phyloP scores from a whole-genome alignment of 2,797 vertebrate genomes.

The Hippopotamyrus pictus region DNA sequence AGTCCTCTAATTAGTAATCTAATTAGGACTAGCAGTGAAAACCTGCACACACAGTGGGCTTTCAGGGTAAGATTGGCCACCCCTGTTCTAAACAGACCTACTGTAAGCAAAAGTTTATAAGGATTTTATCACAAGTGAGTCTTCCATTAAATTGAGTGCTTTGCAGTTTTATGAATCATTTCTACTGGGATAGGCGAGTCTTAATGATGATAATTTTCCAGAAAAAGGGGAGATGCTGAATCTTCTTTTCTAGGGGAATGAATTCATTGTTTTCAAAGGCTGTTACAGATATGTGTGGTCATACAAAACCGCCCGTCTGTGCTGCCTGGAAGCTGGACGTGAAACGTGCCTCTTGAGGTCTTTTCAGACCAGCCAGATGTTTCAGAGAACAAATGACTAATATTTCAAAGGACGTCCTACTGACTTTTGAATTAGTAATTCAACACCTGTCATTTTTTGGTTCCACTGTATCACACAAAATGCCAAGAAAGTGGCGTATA shows the following conservation, averaged over 20 bases:
- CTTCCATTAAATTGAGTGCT: background rate
- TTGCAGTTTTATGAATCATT: background rate
- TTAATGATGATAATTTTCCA: background rate
- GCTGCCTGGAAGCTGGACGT: background rate
- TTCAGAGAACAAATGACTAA: background rate
- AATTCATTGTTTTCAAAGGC: background rate
- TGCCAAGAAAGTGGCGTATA: background rate
- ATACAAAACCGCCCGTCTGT: background rate
- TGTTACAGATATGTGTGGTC: background rate
- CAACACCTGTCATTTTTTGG: conserved; percentile 7
- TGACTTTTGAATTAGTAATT: background rate
- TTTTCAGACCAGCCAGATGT: conserved; percentile 5
- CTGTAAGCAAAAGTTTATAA: background rate
- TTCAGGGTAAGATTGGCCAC: background rate
- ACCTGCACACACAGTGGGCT: background rate
- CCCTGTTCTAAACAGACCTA: background rate
- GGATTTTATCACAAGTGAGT: background rate
- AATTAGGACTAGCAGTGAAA: background rate
- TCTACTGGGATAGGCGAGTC: background rate
- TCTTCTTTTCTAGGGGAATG: background rate
- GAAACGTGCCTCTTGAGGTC: background rate
- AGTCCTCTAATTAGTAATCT: background rate
- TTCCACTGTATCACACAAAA: background rate
- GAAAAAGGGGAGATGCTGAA: background rate
- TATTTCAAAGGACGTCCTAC: background rate